Evolutionary conservation across 1,140 invertebrate species (phyloP), one percentile per base, ranked within the genome.

Genomic region (Listronotus oregonensis): DNA sequence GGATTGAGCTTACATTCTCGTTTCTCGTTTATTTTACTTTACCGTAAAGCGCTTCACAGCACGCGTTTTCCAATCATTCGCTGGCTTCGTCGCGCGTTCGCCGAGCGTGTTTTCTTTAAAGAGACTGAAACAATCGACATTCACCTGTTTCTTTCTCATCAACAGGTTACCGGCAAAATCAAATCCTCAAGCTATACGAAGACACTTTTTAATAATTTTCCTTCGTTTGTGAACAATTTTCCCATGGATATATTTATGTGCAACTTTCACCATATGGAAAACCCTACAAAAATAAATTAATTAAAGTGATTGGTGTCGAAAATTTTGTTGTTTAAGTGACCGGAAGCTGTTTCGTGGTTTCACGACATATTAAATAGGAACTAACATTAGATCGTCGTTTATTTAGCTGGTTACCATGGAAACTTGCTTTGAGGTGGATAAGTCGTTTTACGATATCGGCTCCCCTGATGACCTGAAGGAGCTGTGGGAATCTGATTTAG

Each of bases 401-500:
- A 7, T 15, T 52, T 57, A n/a, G 43, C 9, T n/a, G 42, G 40
- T 56, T 50, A 39, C 43, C 59, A 74, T 74, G 73, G 73, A 74
- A 54, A 72, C 71, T 10, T 66, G 64, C 37, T 74, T 74, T 54
- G 73, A 68, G 17, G 71, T 73, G 64, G 71, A 74, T 68, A 72
- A 72, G 47, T 69, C 70, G 17, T 72, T 72, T 51, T 72, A 67
- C 52, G 70, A 72, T 80, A 85, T 86, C 77, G 81, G 78, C 61
- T 83, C 82, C 59, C 84, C 86, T 72, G 88, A 90, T 80, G 74
- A 76, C 34, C 82, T 90, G 73, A 87, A 86, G 79, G 88, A 90
- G 77, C 81, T 90, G 72, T 90, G 88, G 88, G 89, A 90, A 75
- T 85, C 86, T 72, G 89, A 90, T 81, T 84, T 90, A 72, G 88